These are phyloP conservation scores for Allenopithecus nigroviridis DNA, from an alignment of 2,797 vertebrate species.

Conservation along the genomic window DNA sequence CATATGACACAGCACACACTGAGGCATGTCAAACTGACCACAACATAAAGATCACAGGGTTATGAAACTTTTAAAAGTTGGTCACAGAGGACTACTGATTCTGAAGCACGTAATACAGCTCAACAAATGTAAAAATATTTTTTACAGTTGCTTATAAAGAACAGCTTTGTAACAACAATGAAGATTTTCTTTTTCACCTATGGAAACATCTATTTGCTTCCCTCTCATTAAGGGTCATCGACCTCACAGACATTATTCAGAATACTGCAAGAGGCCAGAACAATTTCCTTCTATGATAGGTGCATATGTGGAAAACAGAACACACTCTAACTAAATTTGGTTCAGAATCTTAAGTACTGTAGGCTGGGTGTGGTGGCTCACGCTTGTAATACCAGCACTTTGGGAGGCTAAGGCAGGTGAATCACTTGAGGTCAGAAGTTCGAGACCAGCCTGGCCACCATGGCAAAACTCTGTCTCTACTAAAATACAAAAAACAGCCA, in stretches of 20 bases:
- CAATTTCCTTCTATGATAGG: neutral
- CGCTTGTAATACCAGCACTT: neutral
- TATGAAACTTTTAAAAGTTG: neutral
- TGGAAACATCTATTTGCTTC: neutral
- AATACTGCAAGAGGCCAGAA: neutral
- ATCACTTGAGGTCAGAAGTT: neutral
- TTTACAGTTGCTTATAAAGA: neutral
- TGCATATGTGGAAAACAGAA: neutral
- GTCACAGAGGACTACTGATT: constrained; percentile 2
- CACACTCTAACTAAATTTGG: neutral
- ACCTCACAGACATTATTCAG: neutral
- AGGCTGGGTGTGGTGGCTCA: neutral
- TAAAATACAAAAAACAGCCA: neutral
- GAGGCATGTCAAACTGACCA: neutral
- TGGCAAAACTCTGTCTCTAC: neutral
- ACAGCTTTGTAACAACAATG: neutral
- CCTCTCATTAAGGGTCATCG: neutral
- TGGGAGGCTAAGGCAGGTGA: neutral
- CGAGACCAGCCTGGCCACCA: neutral
- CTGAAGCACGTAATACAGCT: neutral
- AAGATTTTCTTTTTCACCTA: neutral
- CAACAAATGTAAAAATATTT: neutral
- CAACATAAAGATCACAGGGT: neutral
- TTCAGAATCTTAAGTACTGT: neutral
- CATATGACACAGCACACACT: neutral